Base-by-base conservation (phyloP, 2,797 vertebrate genomes). In the Sebastes melanostomus region DNA sequence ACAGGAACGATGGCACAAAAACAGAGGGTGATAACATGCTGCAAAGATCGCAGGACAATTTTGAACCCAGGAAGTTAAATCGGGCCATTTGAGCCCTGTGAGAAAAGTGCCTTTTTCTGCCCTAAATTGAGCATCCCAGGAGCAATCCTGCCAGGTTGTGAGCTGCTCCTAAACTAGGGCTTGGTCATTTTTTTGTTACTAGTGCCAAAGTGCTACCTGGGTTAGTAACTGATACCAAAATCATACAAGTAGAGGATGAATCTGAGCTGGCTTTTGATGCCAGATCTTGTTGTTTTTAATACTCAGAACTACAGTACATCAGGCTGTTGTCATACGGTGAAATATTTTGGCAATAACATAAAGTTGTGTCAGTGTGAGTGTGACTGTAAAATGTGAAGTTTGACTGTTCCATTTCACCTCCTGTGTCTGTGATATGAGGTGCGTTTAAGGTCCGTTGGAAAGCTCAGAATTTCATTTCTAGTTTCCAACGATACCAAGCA, bases 41-140 rank as follows among this genome's bases (percentile, higher is more conserved):
- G 52, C 60, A 58, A 60, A 66, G 20, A 82, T 65, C 1, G 3
- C 69, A 36, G 56, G 20, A 52, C 66, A 56, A 78, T 73, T 81
- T 34, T 68, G 29, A 72, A 74, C 50, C 24, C 29, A 7, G 32
- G 36, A 65, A 59, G 50, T 67, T 27, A 70, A 63, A 77, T 55
- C 13, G 46, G 38, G 25, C 32, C 50, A 56, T n/a, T 60, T 67
- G 38, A 77, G n/a, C 16, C 22, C n/a, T 4, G 3, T 20, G 25
- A 54, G 63, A 22, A 32, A 84, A 27, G 16, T 24, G 1, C 8
- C 3, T 5, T 60, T 69, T 74, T 72, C 6, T 22, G 55, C 50
- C 68, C 59, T 14, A 6, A 63, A 30, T 63, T 66, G 14, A 63
- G 74, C 79, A 18, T 82, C 32, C 25, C 46, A 67, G 54, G 58